Base-by-base conservation (phyloP, 2,113 vertebrate species). In the Tinamus guttatus region DNA sequence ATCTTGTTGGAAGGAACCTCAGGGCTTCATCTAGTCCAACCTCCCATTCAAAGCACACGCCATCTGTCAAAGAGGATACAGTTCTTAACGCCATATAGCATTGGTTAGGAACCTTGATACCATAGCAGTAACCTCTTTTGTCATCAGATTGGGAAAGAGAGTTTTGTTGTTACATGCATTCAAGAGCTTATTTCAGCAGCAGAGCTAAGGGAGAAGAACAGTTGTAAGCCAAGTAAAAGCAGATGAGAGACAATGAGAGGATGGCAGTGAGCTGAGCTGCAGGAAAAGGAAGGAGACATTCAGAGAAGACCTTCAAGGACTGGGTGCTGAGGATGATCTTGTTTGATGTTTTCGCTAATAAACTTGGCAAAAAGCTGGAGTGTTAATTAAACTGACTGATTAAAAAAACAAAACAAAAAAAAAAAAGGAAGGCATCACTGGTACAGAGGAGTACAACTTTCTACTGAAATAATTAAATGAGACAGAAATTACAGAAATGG, bases 121-220 rank as follows among this genome's bases (percentile, higher is more conserved):
- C 49, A 36, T 4, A 20, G 54, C 54, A 56, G 28, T 30, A 28
- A 56, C 54, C 76, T 80, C 25, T 60, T 88, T 78, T 92, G 59
- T 49, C 64, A 86, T 45, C 67, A 51, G 69, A 67, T 38, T 1
- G 56, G 68, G 85, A 82, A 81, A 30, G 32, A 78, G 34, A 9
- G 67, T 52, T 92, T 95, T 93, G 64, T 63, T 92, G 60, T 90
- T 41, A 81, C 27, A 63, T 30, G 20, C 56, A 60, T 34, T 93
- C 43, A 94, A 83, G 59, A 40, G 19, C 84, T 65, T 47, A 27
- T 7, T 70, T 93, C 73, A 60, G 45, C 41, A 60, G 49, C 70
- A 80, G 60, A 86, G 45, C 16, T 41, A 80, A 64, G 30, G 13
- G 87, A 38, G 40, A 49, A 28, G 13, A 21, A 54, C 18, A 83